These are phyloP conservation scores for Epinotia ramella DNA, from an alignment of 2,888 invertebrate species.

Conservation along the genomic window DNA sequence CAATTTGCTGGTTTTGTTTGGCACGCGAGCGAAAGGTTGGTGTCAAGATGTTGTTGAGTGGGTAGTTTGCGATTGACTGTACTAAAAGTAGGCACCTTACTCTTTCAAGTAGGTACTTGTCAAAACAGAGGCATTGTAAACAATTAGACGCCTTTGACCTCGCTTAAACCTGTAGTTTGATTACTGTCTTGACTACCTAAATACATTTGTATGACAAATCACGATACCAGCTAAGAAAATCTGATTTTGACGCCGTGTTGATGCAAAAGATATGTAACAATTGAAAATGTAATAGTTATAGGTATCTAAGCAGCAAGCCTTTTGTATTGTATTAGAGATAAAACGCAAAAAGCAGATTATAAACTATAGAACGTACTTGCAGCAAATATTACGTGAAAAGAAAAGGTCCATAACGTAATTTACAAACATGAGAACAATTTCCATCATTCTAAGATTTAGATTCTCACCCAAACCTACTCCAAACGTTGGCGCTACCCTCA, in stretches of 20 bases:
- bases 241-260: too few species aligned
- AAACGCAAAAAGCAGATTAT: background rate
- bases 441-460: slow-evolving; percentile 12
- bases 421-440: slow-evolving; percentile 5
- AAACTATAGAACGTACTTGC: background rate
- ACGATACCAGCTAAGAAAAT: too few species aligned
- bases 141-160: too few species aligned
- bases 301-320: too few species aligned
- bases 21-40: background rate
- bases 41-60: background rate
- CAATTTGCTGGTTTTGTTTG: background rate
- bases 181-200: too few species aligned
- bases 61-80: background rate
- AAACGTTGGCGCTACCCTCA: slow-evolving; percentile 24
- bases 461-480: background rate
- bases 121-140: too few species aligned
- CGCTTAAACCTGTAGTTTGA: too few species aligned
- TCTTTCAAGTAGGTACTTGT: too few species aligned
- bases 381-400: background rate
- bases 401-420: background rate
- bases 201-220: too few species aligned
- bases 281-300: too few species aligned
- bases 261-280: too few species aligned
- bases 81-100: too few species aligned
- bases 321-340: background rate